A percentile compares a stretch with the other conserved stretches of the same genome.
Conservation (phyloP, 2,888 invertebrate species). For the Erebia ligea region DNA sequence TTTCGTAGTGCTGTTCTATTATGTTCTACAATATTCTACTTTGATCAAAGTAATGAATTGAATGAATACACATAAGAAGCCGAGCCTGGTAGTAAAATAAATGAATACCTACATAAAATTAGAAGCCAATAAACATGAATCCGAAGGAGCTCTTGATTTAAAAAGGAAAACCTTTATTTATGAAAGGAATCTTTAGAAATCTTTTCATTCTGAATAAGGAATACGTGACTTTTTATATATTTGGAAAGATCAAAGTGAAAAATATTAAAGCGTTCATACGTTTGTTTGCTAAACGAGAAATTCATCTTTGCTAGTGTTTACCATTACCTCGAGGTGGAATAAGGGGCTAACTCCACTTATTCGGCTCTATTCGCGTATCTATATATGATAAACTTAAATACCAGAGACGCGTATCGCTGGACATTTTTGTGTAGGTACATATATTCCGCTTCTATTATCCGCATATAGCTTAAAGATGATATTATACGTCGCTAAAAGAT, state of each 20-base stretch:
- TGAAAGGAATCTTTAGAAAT: constrained; percentile 12
- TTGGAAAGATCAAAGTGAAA: constrained; percentile 51
- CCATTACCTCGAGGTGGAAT: constrained; percentile 60
- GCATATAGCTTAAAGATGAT: too few relatives aligned
- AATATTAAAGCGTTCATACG: constrained; percentile 58
- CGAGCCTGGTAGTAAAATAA: not conserved
- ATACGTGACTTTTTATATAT: constrained; percentile 31
- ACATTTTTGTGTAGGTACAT: too few relatives aligned
- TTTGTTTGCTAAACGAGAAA: constrained; percentile 69
- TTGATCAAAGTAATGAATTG: not conserved
- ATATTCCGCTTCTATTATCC: too few relatives aligned
- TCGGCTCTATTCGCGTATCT: too few relatives aligned
- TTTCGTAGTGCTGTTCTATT: too few relatives aligned
- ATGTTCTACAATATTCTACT: not conserved
- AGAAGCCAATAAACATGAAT: constrained; percentile 2
- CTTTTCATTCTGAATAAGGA: constrained; percentile 1
- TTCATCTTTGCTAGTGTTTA: constrained; percentile 75
- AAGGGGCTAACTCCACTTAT: constrained; percentile 51
- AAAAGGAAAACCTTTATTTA: constrained; percentile 5
- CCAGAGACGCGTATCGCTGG: too few relatives aligned
- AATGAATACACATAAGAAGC: not conserved
- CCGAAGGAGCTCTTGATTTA: constrained; percentile 3
- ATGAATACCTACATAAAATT: constrained; percentile 1
- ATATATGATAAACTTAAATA: too few relatives aligned
- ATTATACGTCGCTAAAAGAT: too few relatives aligned